phyloP scores from a whole-genome alignment of 1,140 invertebrate species.

The Sinonovacula constricta region DNA sequence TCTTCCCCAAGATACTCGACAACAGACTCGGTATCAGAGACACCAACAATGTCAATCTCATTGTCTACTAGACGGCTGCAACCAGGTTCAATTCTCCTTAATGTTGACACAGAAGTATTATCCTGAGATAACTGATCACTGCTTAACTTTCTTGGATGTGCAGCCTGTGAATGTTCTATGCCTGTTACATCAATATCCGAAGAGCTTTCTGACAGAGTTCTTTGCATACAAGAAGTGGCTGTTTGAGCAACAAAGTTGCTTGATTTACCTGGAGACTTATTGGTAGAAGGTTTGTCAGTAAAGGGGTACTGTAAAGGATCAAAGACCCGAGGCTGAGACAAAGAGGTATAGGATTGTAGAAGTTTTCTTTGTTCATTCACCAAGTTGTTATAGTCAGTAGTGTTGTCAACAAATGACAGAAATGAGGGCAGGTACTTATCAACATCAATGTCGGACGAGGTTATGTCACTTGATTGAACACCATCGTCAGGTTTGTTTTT shows the following conservation, averaged over 20 bases:
- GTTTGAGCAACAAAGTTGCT: too few relatives aligned
- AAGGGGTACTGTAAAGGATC: too few relatives aligned
- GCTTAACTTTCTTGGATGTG: too few relatives aligned
- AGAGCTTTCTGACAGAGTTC: background rate
- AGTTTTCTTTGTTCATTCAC: background rate
- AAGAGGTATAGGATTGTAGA: background rate
- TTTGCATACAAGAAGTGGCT: too few relatives aligned
- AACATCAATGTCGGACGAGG: slow-evolving; percentile 17
- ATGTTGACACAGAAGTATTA: background rate
- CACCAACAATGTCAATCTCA: background rate
- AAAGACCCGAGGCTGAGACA: background rate
- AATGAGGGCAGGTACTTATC: slow-evolving; percentile 28
- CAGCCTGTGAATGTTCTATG: background rate
- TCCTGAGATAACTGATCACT: too few relatives aligned
- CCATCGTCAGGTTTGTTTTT: slow-evolving; percentile 22
- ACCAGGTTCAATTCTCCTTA: background rate
- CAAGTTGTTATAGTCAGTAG: background rate
- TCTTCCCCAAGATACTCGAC: slow-evolving; percentile 35
- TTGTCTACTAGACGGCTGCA: background rate
- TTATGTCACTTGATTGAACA: slow-evolving; percentile 41
- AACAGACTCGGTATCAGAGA: slow-evolving; percentile 2
- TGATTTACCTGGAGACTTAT: background rate
- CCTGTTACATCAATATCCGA: background rate
- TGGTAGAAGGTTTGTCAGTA: background rate
- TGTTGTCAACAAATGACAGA: slow-evolving; percentile 4